Base-by-base conservation (phyloP, 2,113 vertebrate genomes). In the Fregetta grallaria region DNA sequence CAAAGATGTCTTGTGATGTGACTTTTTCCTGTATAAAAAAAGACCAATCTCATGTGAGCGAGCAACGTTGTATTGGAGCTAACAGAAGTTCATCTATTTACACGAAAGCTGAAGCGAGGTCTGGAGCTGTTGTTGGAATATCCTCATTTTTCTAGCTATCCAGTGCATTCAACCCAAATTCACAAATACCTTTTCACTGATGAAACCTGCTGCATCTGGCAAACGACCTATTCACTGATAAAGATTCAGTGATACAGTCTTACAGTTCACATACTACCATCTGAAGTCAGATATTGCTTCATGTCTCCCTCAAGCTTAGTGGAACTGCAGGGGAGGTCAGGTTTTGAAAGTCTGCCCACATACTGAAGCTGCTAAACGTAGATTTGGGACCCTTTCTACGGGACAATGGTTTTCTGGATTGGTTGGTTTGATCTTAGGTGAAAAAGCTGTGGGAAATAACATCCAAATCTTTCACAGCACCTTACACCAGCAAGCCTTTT, bases 71-170 rank as follows among this genome's bases (percentile, higher is more conserved):
- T 40, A 52, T 68, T 52, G 44, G 72, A 95, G 70, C 94, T 86
- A 93, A 89, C 84, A 96, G 53, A 89, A 95, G 70, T 97, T 91
- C 71, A 91, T 66, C 63, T 68, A 18, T 58, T 95, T 76, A 83
- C 58, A 79, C 4, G 1, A 95, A 91, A 91, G 45, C 29, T 74
- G 58, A 89, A 85, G 42, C 12, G 19, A 85, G 55, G 13, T 68
- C 70, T 87, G 45, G 36, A 95, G 49, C 44, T 59, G 21, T 29
- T 70, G 56, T 26, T 74, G 30, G 79, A 92, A 86, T 91, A 81
- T 4, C 76, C 61, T 92, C 10, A 65, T 91, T 95, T 92, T 92
- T 92, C 73, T 76, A 82, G 44, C 44, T 75, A 70, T 53, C 62
- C 32, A 49, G 25, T 65, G 11, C 66, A 58, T 91, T 85, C 77